Percentiles rank a stretch among this genome's conserved stretches.
Evolutionary conservation across 2,888 invertebrate genomes (phyloP).

Genomic region (Helleia helle): DNA sequence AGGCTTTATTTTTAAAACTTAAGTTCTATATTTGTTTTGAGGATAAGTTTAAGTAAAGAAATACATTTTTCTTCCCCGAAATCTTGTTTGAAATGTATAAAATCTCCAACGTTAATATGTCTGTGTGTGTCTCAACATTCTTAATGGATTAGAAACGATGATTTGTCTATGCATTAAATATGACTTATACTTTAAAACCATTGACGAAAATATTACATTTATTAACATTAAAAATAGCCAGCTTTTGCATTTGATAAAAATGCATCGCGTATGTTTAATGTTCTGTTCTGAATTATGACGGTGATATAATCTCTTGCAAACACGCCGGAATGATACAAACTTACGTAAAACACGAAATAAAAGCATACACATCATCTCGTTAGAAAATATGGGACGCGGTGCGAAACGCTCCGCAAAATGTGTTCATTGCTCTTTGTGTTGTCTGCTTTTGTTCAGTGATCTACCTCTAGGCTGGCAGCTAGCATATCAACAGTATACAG

Average conservation of each 20-base stretch:
- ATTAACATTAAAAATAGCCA: too few species aligned
- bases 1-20: too few species aligned
- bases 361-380: constrained; percentile 61
- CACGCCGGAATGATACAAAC: constrained; percentile 12
- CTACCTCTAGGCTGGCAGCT: constrained; percentile 36
- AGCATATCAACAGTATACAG: constrained; percentile 24
- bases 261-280: background rate
- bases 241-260: background rate
- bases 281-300: background rate
- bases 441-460: constrained; percentile 59
- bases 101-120: too few species aligned
- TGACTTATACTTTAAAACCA: too few species aligned
- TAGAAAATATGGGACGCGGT: constrained; percentile 64
- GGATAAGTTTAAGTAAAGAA: too few species aligned
- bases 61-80: too few species aligned
- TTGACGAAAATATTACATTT: too few species aligned
- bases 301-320: background rate
- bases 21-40: too few species aligned
- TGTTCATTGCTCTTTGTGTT: constrained; percentile 67
- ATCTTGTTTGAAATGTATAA: too few species aligned
- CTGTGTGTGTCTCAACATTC: too few species aligned
- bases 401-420: constrained; percentile 57
- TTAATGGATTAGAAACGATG: too few species aligned
- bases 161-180: too few species aligned
- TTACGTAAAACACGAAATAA: constrained; percentile 29